Conservation (phyloP, 2,797 vertebrate genomes). For the Pangasius macronema region DNA sequence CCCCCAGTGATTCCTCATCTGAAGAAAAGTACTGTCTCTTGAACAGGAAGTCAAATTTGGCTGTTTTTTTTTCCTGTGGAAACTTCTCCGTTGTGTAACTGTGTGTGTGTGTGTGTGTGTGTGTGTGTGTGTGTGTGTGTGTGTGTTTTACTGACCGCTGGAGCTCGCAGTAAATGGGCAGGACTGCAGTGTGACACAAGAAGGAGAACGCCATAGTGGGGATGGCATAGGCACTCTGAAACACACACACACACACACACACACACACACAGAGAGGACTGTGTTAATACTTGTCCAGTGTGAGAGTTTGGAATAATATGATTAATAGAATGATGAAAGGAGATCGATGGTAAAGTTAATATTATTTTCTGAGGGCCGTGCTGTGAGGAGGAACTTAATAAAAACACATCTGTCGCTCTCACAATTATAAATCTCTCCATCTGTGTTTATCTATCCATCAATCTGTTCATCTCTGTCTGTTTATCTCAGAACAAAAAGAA, state of each 20-base stretch:
- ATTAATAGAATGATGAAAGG: background rate
- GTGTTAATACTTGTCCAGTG: background rate
- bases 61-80: background rate
- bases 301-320: background rate
- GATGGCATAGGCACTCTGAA: constrained; percentile 89
- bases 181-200: constrained; percentile 92
- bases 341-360: constrained; percentile 35
- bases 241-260: constrained; percentile 54
- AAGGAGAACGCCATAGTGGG: constrained; percentile 97
- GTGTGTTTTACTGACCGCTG: constrained; percentile 73
- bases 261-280: constrained; percentile 7
- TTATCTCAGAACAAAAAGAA: background rate
- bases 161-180: constrained; percentile 95
- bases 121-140: background rate
- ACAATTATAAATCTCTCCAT: background rate
- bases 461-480: background rate
- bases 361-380: constrained; percentile 45
- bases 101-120: no score
- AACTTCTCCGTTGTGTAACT: background rate
- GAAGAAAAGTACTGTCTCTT: background rate
- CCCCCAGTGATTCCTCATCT: background rate
- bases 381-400: constrained; percentile 24
- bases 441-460: background rate
- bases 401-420: constrained; percentile 37
- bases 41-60: background rate